Percentiles rank a stretch among this genome's conserved stretches.
These are phyloP conservation scores for Chrysopilus asiliformis DNA, from an alignment of 2,888 invertebrate genomes.

Conservation along the genomic window DNA sequence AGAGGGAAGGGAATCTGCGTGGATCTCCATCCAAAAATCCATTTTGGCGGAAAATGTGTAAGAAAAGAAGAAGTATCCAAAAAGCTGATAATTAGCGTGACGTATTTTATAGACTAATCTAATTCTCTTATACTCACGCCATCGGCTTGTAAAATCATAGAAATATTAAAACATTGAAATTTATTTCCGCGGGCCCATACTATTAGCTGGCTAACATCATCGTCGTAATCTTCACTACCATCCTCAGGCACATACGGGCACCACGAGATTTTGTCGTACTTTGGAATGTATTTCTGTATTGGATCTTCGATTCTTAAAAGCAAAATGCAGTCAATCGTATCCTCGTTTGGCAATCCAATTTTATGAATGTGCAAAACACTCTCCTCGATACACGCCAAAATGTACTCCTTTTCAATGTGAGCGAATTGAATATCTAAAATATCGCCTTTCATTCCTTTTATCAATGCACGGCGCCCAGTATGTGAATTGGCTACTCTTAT, in stretches of 20 bases:
- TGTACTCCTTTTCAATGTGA: slow-evolving; percentile 58
- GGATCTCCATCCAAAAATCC: no score
- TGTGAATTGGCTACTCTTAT: slow-evolving; percentile 64
- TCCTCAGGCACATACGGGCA: slow-evolving; percentile 75
- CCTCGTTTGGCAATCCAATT: slow-evolving; percentile 48
- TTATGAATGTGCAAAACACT: slow-evolving; percentile 72
- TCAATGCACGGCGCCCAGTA: slow-evolving; percentile 57
- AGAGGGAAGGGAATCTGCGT: no score
- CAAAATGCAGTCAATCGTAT: slow-evolving; percentile 43
- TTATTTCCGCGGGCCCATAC: slow-evolving; percentile 66
- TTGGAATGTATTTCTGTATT: slow-evolving; percentile 33
- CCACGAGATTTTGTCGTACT: slow-evolving; percentile 71
- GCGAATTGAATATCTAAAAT: slow-evolving; percentile 90
- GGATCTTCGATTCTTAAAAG: slow-evolving; percentile 36
- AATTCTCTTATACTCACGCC: slow-evolving; percentile 27
- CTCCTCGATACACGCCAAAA: slow-evolving; percentile 80
- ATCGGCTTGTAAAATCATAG: slow-evolving; percentile 24
- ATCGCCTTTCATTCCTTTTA: slow-evolving; percentile 76
- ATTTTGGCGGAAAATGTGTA: no score
- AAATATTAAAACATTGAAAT: slow-evolving; percentile 33
- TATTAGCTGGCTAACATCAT: slow-evolving; percentile 59
- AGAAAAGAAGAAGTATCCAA: no score
- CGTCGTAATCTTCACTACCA: slow-evolving; percentile 44
- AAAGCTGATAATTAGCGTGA: no score
- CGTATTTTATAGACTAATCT: no score